phyloP scores from a whole-genome alignment of 2,888 invertebrate species.

The Cataglyphis rosenhaueri region DNA sequence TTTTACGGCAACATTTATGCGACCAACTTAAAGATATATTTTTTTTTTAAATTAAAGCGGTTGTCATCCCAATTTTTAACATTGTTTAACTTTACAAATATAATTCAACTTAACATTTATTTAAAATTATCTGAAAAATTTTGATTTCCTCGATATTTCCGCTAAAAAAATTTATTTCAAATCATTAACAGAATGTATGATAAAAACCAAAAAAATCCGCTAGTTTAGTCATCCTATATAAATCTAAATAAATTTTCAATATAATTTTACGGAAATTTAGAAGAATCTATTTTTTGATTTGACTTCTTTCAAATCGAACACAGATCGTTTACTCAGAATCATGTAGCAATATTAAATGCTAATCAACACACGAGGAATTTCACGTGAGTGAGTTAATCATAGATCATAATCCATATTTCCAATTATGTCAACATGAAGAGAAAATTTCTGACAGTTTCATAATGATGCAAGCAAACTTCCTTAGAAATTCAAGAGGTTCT shows the following conservation, averaged over 20 bases:
- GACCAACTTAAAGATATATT: background rate
- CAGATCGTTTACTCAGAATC: background rate
- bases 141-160: background rate
- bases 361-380: constrained; percentile 50
- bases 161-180: background rate
- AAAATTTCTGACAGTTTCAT: constrained; percentile 63
- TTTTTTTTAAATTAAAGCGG: background rate
- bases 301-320: background rate
- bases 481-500: constrained; percentile 63
- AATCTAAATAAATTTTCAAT: background rate
- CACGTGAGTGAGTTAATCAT: constrained; percentile 35
- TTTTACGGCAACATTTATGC: background rate
- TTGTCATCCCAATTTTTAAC: background rate
- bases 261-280: background rate
- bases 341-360: background rate
- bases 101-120: background rate
- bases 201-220: background rate
- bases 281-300: background rate
- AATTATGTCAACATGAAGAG: constrained; percentile 53
- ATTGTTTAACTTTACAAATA: background rate
- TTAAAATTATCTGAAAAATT: background rate
- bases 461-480: constrained; percentile 49
- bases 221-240: background rate
- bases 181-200: background rate
- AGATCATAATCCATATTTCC: constrained; percentile 59